Evolutionary conservation across 2,113 vertebrate genomes (phyloP), one percentile per base, ranked within the genome.

Genomic region (Eira barbara): DNA sequence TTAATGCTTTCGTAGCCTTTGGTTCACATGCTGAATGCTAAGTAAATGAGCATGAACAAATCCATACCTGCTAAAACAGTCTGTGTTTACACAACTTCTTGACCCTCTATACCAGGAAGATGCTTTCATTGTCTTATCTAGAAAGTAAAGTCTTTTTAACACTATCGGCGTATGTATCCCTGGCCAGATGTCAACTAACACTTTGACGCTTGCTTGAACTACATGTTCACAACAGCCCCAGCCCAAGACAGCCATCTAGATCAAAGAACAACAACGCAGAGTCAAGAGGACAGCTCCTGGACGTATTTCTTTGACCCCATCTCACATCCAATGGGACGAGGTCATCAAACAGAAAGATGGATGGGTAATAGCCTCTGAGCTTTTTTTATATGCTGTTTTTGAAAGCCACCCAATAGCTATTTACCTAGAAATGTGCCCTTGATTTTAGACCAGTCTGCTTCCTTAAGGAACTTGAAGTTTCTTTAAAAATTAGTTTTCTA

Each of bases 131-230:
- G 76, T 73, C 42, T 97, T 83, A 12, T 88, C 3, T 74, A 84
- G 79, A 91, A 45, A 95, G 61, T 89, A 80, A 86, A 80, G 36
- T 69, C 6, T 94, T 73, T 80, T 45, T 57, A 47, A 81, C 67
- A 67, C 61, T 65, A 45, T 87, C 23, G 78, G 2, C 49, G 9
- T 78, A 14, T 76, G 21, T 73, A 11, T 76, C 18, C 31, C 73
- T 92, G 25, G 29, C 55, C 69, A 67, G 55, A 71, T 92, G 18
- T 57, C 55, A 78, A 96, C 87, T 98, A 97, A 97, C 39, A 61
- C 59, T 92, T 94, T 97, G 73, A 97, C 65, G 95, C 94, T 91
- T 97, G 88, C 78, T 97, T 96, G 42, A 96, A 97, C 94, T 85
- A 23, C 73, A 73, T 94, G 11, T 14, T 95, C 87, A 95, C 91